Base-by-base conservation (phyloP, 2,888 invertebrate genomes). In the Beris morrisii region DNA sequence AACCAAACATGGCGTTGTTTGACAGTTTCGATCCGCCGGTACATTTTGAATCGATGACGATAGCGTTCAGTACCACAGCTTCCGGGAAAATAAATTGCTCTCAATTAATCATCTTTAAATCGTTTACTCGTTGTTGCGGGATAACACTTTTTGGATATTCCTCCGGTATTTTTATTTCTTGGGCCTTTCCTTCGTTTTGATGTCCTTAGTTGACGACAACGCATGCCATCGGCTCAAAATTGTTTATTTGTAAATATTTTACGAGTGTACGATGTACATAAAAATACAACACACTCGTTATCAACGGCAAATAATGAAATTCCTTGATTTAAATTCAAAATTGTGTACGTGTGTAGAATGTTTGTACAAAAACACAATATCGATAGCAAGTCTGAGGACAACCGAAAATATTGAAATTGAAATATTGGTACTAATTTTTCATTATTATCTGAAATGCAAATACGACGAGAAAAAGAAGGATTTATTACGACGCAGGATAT, bases 101-200 rank as follows among this genome's bases (percentile, higher is more conserved):
- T 46, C 64, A 64, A 64, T 64, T 64, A 64, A 43, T 64, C 64
- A 64, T 64, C 64, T 54, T 45, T 54, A 64, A 54, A 54, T 54
- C 54, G 43, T 54, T 54, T 45, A 64, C 53, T 64, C 45, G 22
- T 15, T 53, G 53, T 38, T 38, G 7, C 9, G 38, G 38, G 38
- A 38, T 38, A 38, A 38, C 5, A 38, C 5, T 38, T 38, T 38
- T 9, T 5, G 38, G 38, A 38, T 22, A 53, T 53, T 13, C 15
- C 50, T 50, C 50, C 15, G 50, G 50, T 7, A 50, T 50, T 13
- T 13, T n/a, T n/a, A 50, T 50, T 50, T 50, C 22, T 22, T 12
- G 50, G 50, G 13, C 15, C 4, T 50, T 53, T 12, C 5, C 30
- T 53, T 22, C 22, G 12, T 9, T 53, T 53, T 22, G 15, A 12